Base-by-base conservation (phyloP, 2,888 invertebrate genomes). In the Pyralis farinalis region DNA sequence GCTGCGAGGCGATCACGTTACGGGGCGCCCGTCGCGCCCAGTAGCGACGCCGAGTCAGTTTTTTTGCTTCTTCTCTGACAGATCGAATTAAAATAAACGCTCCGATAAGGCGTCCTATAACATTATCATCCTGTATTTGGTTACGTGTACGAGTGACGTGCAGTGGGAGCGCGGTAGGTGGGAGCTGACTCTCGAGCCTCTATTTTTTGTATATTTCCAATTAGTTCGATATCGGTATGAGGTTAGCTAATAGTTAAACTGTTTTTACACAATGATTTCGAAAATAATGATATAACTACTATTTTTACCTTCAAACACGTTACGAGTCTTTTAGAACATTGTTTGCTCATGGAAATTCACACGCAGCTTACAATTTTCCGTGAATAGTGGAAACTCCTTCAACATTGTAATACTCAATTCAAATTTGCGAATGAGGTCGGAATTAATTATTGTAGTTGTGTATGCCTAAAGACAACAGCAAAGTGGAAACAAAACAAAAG, bases 61-160 rank as follows among this genome's bases (percentile, higher is more conserved):
- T 86, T 85, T 88, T 85, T 84, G 71, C 73, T 68, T 73, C 72
- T 69, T 71, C 68, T 75, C 87, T 86, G 88, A 88, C 88, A 88
- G 85, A 84, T 86, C 86, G 75, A 86, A 88, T 88, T 88, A 88
- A 85, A 87, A 86, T 88, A 88, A 88, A 87, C 85, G 88, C 75
- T 84, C 64, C 75, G 84, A 84, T 84, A 85, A 77, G 71, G 77
- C 84, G 79, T 83, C 78, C 77, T 79, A 80, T 74, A 83, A 76
- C 77, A 77, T 78, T 75, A 80, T 82, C 77, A 76, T 75, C 78
- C 77, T 82, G 78, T 87, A 84, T 88, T 86, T 81, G 79, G 86
- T 85, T 86, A 79, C 86, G 83, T 79, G 83, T 78, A 63, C 71
- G 70, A 71, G 64, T 74, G 80, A 80, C 76, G 76, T 66, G 65